These are phyloP conservation scores for Proterorhinus semilunaris DNA, from an alignment of 2,113 vertebrate genomes.

Conservation along the genomic window DNA sequence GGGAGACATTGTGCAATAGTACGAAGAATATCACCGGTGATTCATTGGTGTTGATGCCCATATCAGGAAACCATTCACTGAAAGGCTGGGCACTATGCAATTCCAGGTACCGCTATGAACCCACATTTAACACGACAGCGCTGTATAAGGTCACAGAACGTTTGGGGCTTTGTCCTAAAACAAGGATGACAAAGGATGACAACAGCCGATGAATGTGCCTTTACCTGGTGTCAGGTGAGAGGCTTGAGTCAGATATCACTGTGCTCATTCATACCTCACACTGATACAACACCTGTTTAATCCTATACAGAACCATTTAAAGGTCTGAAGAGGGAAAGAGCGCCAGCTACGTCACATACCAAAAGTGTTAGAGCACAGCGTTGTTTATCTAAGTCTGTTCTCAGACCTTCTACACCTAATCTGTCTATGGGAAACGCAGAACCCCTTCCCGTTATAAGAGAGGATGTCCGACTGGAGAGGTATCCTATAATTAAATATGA, in stretches of 20 bases:
- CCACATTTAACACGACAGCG: neutral
- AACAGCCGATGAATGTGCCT: slow-evolving; percentile 27
- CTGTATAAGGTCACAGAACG: slow-evolving; percentile 38
- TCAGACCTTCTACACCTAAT: neutral
- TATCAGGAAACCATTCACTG: neutral
- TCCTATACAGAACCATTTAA: slow-evolving; percentile 14
- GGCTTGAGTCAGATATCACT: neutral
- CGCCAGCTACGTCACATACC: slow-evolving; percentile 8
- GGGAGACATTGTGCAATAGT: slow-evolving; percentile 16
- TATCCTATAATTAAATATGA: neutral
- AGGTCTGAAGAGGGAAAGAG: neutral
- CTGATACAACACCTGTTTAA: neutral
- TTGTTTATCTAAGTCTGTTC: slow-evolving; percentile 5
- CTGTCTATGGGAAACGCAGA: neutral
- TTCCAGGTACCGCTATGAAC: neutral
- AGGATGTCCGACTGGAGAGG: neutral
- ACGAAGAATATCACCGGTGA: slow-evolving; percentile 17
- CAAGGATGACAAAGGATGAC: slow-evolving; percentile 8
- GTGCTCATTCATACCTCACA: slow-evolving; percentile 28
- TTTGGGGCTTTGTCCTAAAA: neutral
- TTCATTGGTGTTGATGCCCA: slow-evolving; percentile 19
- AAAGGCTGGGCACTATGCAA: neutral
- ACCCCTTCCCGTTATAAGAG: neutral
- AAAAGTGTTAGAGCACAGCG: slow-evolving; percentile 1
- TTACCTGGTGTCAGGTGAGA: neutral